A percentile compares a stretch with the other conserved stretches of the same genome.
These are phyloP conservation scores for Dipodomys ordii DNA, from an alignment of 2,113 vertebrate species.

Conservation along the genomic window DNA sequence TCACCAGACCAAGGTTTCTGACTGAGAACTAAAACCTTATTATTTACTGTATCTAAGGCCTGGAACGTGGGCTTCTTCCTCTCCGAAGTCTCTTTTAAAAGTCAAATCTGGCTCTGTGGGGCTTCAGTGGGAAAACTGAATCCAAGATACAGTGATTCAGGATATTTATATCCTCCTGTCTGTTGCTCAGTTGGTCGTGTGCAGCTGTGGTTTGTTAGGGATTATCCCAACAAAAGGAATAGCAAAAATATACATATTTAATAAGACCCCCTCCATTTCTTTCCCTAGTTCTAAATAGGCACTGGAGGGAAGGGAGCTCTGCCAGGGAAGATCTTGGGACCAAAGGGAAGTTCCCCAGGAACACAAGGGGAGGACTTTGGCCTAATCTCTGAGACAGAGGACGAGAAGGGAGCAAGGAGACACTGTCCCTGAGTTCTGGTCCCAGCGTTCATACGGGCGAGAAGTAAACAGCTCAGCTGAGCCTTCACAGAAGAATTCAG, in stretches of 20 bases:
- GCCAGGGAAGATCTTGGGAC: not conserved
- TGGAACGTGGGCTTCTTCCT: conserved; percentile 17
- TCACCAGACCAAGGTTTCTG: not conserved
- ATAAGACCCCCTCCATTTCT: conserved; percentile 29
- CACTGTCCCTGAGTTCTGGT: not conserved
- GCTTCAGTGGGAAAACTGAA: conserved; percentile 37
- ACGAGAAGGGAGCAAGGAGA: not conserved
- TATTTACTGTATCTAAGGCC: not conserved
- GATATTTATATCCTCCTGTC: conserved; percentile 72
- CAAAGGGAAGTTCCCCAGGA: not conserved
- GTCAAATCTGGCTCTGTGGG: conserved; percentile 60
- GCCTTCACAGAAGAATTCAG: not conserved
- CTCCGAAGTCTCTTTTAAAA: conserved; percentile 48
- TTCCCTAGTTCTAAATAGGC: conserved; percentile 57
- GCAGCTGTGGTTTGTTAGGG: conserved; percentile 76
- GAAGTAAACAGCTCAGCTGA: not conserved
- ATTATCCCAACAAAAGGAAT: conserved; percentile 70
- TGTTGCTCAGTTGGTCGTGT: conserved; percentile 70
- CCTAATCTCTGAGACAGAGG: not conserved
- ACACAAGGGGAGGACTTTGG: not conserved
- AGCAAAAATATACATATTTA: conserved; percentile 70
- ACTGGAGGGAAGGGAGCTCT: conserved; percentile 5
- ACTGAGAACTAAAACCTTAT: not conserved
- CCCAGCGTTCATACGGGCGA: not conserved
- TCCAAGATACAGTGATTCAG: conserved; percentile 63